Percentiles rank a stretch among this genome's conserved stretches.
These are phyloP conservation scores for Liodrosophila aerea DNA, from an alignment of 2,888 invertebrate genomes.

Conservation along the genomic window DNA sequence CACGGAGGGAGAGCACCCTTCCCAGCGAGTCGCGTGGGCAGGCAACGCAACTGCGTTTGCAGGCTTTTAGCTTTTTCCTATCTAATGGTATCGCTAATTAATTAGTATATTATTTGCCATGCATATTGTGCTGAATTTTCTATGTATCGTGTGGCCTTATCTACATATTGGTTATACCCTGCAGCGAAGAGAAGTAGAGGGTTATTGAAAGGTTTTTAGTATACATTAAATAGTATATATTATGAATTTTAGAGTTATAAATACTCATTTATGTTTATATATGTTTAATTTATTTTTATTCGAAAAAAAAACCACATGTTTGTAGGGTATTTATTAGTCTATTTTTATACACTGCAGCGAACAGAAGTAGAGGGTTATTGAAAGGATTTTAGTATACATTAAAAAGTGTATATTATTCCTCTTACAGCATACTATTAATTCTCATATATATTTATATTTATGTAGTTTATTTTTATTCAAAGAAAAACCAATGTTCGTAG, in stretches of 20 bases:
- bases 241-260: too few species aligned
- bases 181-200: too few species aligned
- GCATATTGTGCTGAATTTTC: constrained; percentile 41
- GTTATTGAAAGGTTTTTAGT: too few species aligned
- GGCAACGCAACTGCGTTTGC: constrained; percentile 12
- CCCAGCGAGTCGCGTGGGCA: constrained; percentile 10
- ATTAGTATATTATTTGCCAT: constrained; percentile 53
- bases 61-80: constrained; percentile 31
- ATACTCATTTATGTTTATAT: too few species aligned
- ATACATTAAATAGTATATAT: too few species aligned
- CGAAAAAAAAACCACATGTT: background rate
- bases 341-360: background rate
- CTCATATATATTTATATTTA: too few species aligned
- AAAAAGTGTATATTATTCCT: too few species aligned
- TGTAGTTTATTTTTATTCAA: too few species aligned
- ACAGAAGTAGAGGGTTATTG: background rate
- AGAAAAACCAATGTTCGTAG: too few species aligned
- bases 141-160: constrained; percentile 31
- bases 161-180: constrained; percentile 30
- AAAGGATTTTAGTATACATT: too few species aligned
- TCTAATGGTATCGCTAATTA: constrained; percentile 60
- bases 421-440: too few species aligned
- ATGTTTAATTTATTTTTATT: too few species aligned
- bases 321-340: constrained; percentile 14
- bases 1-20: constrained; percentile 9